phyloP scores from a whole-genome alignment of 2,888 invertebrate genomes.

The Pseudococcus viburni region DNA sequence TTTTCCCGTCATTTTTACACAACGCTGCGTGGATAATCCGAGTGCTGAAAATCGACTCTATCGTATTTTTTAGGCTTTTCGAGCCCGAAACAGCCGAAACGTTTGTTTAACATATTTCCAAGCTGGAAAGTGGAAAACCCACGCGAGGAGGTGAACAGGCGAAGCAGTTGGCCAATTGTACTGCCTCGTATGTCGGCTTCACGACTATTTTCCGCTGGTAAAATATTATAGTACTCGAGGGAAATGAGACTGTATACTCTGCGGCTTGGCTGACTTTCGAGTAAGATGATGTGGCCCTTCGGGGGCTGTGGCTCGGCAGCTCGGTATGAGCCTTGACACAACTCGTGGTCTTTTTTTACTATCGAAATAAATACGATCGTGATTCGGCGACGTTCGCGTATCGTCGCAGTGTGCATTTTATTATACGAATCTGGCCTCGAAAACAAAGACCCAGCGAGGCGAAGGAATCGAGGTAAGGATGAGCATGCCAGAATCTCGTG shows the following conservation, averaged over 20 bases:
- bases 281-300: conserved; percentile 15
- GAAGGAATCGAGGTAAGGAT: not conserved
- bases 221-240: conserved; percentile 57
- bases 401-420: not conserved
- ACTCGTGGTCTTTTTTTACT: not conserved
- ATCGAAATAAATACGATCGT: not conserved
- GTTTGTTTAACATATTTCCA: not conserved
- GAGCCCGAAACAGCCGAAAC: not conserved
- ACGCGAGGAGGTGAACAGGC: not conserved
- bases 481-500: no score
- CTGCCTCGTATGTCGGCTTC: not conserved
- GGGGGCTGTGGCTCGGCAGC: not conserved
- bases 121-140: not conserved
- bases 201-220: not conserved
- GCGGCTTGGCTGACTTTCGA: not conserved
- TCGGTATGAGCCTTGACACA: not conserved
- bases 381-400: not conserved
- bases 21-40: not conserved
- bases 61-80: not conserved
- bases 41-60: conserved; percentile 5
- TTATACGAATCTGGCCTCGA: no score
- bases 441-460: no score
- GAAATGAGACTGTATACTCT: conserved; percentile 55
- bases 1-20: not conserved
- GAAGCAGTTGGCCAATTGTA: conserved; percentile 24